Evolutionary conservation across 2,888 invertebrate genomes (phyloP).

Genomic region (Cetonia aurata): DNA sequence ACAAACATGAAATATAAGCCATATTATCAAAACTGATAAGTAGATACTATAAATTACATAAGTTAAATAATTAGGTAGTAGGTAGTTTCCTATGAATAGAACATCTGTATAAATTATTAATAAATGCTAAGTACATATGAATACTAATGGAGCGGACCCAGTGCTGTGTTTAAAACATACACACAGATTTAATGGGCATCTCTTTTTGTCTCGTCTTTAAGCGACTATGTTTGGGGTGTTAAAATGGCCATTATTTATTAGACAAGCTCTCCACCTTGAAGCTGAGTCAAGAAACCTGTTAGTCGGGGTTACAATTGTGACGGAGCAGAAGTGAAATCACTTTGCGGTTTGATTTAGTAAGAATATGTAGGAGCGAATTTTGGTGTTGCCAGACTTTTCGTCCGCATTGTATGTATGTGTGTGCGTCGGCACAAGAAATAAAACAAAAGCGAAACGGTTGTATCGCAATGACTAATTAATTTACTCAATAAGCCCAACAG

Average conservation of each 20-base stretch:
- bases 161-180: constrained; percentile 29
- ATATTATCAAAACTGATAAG: too few species aligned
- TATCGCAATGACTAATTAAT: constrained; percentile 12
- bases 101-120: constrained; percentile 49
- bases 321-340: background rate
- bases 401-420: background rate
- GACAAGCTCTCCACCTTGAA: constrained; percentile 45
- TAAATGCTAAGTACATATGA: constrained; percentile 56
- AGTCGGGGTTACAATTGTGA: constrained; percentile 18
- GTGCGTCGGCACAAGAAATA: background rate
- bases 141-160: constrained; percentile 52
- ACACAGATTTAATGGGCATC: constrained; percentile 45
- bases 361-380: too few species aligned
- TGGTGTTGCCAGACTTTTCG: too few species aligned
- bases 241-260: constrained; percentile 56
- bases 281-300: constrained; percentile 15
- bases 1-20: too few species aligned
- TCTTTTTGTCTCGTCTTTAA: constrained; percentile 53
- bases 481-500: constrained; percentile 13
- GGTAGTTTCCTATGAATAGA: constrained; percentile 31
- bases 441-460: background rate
- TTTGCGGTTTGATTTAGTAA: background rate
- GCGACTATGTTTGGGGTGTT: constrained; percentile 54
- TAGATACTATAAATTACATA: background rate
- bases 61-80: constrained; percentile 47